phyloP scores from a whole-genome alignment of 2,797 vertebrate species.

The Peromyscus melanophrys region DNA sequence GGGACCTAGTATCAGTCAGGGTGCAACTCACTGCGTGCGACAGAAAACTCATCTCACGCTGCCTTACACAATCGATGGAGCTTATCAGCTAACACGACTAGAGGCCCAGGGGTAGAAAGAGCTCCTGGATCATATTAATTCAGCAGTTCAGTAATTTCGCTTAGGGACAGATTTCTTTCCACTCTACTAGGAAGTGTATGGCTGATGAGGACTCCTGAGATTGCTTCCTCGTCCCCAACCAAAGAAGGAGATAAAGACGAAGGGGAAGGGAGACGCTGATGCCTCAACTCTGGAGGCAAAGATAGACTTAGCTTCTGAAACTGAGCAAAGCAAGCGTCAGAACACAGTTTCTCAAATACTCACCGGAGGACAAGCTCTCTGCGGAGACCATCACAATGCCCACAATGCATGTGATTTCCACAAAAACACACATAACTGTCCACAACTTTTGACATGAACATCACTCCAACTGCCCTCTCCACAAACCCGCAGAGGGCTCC shows the following conservation, averaged over 20 bases:
- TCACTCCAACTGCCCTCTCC: background rate
- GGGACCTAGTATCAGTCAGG: background rate
- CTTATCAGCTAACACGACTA: slow-evolving; percentile 6
- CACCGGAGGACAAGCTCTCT: background rate
- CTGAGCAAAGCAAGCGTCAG: background rate
- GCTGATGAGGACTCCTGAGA: background rate
- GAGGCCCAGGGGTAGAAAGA: background rate
- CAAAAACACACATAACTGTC: background rate
- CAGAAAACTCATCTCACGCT: slow-evolving; percentile 40
- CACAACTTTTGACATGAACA: background rate
- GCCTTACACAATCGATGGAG: slow-evolving; percentile 19
- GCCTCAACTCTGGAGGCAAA: background rate
- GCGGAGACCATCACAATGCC: background rate
- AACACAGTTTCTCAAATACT: background rate
- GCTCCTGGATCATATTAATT: slow-evolving; percentile 17
- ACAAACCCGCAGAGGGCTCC: background rate
- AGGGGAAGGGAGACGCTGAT: background rate
- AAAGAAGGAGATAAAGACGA: background rate
- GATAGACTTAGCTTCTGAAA: background rate
- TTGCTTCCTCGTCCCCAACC: background rate
- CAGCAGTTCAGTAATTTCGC: background rate
- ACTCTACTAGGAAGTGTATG: background rate
- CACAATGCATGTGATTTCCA: background rate
- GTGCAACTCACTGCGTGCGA: background rate
- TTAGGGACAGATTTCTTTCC: background rate